These are phyloP conservation scores for Stenodema calcarata DNA, from an alignment of 2,888 invertebrate species.

Conservation along the genomic window DNA sequence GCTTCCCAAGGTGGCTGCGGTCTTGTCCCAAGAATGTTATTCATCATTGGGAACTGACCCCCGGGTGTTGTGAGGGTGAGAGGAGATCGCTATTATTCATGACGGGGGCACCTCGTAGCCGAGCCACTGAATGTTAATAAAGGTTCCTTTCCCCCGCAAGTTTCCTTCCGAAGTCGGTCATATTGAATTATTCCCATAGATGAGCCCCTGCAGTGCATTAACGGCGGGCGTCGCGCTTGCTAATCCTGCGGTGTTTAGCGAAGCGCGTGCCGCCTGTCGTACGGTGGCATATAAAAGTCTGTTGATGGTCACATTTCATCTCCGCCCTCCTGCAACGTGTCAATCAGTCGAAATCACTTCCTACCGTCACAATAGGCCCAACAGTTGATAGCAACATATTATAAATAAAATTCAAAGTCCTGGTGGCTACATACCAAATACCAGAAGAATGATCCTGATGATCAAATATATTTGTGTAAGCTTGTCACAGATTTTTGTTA, in stretches of 20 bases:
- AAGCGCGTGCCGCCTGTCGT: neutral
- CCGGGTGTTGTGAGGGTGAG: neutral
- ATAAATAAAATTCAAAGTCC: neutral
- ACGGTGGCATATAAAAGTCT: neutral
- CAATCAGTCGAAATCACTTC: neutral
- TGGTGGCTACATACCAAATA: too few relatives aligned
- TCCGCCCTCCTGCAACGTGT: neutral
- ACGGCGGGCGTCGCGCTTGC: neutral
- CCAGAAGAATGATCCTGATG: too few relatives aligned
- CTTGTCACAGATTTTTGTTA: too few relatives aligned
- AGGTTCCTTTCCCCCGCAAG: neutral
- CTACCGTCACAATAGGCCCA: neutral
- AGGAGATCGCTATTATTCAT: neutral
- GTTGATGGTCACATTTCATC: neutral
- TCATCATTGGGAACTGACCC: conserved; percentile 16
- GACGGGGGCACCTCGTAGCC: neutral
- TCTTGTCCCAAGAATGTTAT: neutral
- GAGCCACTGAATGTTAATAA: neutral
- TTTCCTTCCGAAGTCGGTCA: neutral
- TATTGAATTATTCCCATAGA: neutral
- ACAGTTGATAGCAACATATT: neutral
- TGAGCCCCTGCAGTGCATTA: neutral
- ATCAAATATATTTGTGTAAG: too few relatives aligned
- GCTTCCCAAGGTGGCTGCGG: conserved; percentile 10
- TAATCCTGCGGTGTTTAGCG: neutral